A percentile compares a stretch with the other conserved stretches of the same genome.
These are phyloP conservation scores for Taurulus bubalis DNA, from an alignment of 2,113 vertebrate species.

Conservation along the genomic window DNA sequence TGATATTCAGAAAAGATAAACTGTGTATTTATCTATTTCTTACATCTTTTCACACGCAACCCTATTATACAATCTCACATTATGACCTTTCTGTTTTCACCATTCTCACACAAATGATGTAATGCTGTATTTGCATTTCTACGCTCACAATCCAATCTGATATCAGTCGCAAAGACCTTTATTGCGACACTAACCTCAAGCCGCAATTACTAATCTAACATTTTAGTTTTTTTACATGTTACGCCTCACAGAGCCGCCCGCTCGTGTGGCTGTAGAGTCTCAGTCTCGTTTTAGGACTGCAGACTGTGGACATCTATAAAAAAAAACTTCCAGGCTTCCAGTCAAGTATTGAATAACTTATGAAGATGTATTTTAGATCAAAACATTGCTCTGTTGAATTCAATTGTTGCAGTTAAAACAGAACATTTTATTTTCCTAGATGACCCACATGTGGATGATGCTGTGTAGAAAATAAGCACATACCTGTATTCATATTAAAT, in stretches of 20 bases:
- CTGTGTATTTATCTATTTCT: not conserved
- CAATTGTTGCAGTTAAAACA: not conserved
- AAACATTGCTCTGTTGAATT: not conserved
- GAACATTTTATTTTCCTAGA: not conserved
- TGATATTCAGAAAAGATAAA: too few species aligned
- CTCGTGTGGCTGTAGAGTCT: not conserved
- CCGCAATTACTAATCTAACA: not conserved
- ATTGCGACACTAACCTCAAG: not conserved
- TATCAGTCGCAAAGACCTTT: not conserved
- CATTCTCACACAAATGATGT: not conserved
- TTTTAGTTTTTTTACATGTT: not conserved
- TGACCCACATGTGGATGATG: not conserved
- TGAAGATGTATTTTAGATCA: not conserved
- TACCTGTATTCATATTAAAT: not conserved
- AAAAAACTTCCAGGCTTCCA: not conserved
- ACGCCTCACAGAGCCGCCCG: not conserved
- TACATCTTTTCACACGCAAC: not conserved
- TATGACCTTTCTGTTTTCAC: not conserved
- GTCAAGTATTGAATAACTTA: not conserved
- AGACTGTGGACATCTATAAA: not conserved
- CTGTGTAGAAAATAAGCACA: not conserved
- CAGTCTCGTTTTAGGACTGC: not conserved
- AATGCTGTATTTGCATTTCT: not conserved
- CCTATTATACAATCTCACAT: not conserved
- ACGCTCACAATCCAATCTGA: not conserved